Base-by-base conservation (phyloP, 2,113 vertebrate species). In the Aythya baeri region DNA sequence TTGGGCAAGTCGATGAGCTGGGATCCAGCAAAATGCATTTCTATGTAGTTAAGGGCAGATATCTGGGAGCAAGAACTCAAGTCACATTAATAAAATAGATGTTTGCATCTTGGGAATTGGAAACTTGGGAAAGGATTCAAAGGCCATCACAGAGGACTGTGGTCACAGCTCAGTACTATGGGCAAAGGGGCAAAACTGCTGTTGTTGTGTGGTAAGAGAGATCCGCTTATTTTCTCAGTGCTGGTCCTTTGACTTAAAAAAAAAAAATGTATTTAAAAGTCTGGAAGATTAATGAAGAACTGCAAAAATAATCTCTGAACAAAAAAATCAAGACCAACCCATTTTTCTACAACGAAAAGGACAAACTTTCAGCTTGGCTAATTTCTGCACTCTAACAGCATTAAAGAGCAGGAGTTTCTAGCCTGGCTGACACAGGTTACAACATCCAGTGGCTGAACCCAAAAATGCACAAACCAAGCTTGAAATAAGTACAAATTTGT, bases 401-500 rank as follows among this genome's bases (percentile, higher is more conserved):
- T 32, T 66, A 82, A 82, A 66, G 9, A 46, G 31, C 17, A 84
- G 38, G 34, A 85, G 22, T 58, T 71, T 74, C 63, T 41, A 91
- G 70, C 36, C 54, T 38, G 26, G 22, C 67, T 67, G 81, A 84
- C 66, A 89, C 22, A 70, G 49, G 46, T 84, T 93, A 68, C 65
- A 88, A 78, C n/a, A 94, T 17, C n/a, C 77, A 81, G 54, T 11
- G 7, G 36, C 74, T 89, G 70, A 96, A 79, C 21, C 43, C 21
- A 18, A 63, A 93, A 68, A 8, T 1, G 4, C 73, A 82, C 36
- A 62, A 90, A 66, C 0, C 7, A 82, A 88, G 36, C 46, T 5
- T 65, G 50, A 91, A 96, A 95, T 88, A 90, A 83, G 91, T 73
- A 91, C 29, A 93, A 44, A 93, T 46, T 65, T 85, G 57, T 43